Conservation (phyloP, 2,888 invertebrate species). For the Cheilosia soror region DNA sequence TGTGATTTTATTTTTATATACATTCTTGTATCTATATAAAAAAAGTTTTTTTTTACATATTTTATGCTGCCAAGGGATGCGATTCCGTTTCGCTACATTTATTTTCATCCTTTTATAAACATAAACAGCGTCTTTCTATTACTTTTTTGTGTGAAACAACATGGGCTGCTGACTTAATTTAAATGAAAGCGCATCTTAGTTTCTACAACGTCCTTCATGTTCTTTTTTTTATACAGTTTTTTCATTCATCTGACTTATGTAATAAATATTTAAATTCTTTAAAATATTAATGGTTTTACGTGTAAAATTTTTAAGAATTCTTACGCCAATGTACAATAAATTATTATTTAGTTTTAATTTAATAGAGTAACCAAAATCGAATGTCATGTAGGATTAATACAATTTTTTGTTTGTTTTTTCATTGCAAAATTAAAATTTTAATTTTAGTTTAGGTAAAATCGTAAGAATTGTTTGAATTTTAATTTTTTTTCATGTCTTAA, state of each 20-base stretch:
- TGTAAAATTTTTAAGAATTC: conserved; percentile 61
- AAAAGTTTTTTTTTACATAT: conserved; percentile 6
- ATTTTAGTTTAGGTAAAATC: conserved; percentile 7
- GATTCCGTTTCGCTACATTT: conserved; percentile 17
- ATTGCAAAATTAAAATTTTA: conserved; percentile 25
- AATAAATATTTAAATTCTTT: background rate
- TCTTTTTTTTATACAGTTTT: conserved; percentile 10
- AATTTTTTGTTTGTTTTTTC: conserved; percentile 28
- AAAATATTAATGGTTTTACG: conserved; percentile 18
- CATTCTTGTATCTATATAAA: conserved; percentile 61
- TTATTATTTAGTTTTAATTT: conserved; percentile 30
- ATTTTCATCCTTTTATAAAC: conserved; percentile 4
- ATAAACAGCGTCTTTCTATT: conserved; percentile 17
- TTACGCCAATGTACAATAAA: conserved; percentile 61
- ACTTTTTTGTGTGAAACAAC: conserved; percentile 55
- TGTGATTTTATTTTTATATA: conserved; percentile 39
- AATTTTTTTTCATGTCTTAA: conserved; percentile 34
- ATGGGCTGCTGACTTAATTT: conserved; percentile 67
- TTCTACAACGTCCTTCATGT: conserved; percentile 20
- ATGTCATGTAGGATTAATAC: conserved; percentile 50
- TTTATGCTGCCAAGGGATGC: conserved; percentile 69
- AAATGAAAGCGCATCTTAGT: conserved; percentile 61
- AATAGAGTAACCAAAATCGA: conserved; percentile 54
- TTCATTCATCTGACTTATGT: too few relatives aligned
- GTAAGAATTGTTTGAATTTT: conserved; percentile 37